Conservation (phyloP, 1,140 invertebrate species). For the Aphelenchoides fujianensis region DNA sequence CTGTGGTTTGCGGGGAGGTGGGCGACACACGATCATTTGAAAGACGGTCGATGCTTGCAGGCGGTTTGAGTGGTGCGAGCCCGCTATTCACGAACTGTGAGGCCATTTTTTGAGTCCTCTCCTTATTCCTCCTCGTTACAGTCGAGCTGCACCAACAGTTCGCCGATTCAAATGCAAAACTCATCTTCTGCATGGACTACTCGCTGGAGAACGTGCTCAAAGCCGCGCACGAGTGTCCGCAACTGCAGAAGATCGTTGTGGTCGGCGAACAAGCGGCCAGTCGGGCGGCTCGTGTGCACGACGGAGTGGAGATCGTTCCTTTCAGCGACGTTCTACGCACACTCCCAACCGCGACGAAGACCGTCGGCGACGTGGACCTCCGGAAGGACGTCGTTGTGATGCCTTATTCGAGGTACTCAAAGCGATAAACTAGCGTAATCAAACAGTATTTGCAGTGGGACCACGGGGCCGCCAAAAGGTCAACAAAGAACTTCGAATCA, state of each 20-base stretch:
- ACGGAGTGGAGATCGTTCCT: constrained; percentile 4
- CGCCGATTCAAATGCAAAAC: constrained; percentile 39
- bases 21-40: constrained; percentile 1
- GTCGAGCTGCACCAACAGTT: constrained; percentile 47
- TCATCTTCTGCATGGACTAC: constrained; percentile 45
- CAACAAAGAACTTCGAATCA: too few relatives aligned
- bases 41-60: constrained; percentile 10
- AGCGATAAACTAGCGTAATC: too few relatives aligned
- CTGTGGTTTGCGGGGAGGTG: constrained; percentile 39
- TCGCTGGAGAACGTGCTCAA: constrained; percentile 32
- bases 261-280: constrained; percentile 26
- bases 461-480: constrained; percentile 17
- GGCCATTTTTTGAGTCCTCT: constrained; percentile 23
- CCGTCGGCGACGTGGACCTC: constrained; percentile 11
- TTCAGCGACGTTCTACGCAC: constrained; percentile 32
- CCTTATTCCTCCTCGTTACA: constrained; percentile 29
- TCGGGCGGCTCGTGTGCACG: too few relatives aligned
- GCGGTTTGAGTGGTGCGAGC: constrained; percentile 46
- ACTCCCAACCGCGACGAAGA: constrained; percentile 18
- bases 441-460: constrained; percentile 8
- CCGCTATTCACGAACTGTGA: constrained; percentile 42
- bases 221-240: constrained; percentile 26
- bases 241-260: constrained; percentile 40
- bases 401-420: constrained; percentile 44
- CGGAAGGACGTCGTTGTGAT: constrained; percentile 42